Evolutionary conservation across 2,888 invertebrate species (phyloP), one percentile per base, ranked within the genome.

Genomic region (Euplexia lucipara): DNA sequence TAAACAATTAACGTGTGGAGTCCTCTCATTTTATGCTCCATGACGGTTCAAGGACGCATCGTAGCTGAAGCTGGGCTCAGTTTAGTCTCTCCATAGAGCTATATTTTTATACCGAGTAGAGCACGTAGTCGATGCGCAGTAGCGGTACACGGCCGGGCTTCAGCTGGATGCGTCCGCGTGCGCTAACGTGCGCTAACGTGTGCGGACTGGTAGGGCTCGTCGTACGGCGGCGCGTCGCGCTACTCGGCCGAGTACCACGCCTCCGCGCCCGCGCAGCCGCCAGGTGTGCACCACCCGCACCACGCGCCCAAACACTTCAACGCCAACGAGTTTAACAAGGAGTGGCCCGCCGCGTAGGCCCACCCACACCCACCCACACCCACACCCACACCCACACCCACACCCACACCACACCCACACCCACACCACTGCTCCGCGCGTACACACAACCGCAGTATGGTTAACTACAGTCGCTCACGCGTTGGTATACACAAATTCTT

Each of bases 231-330:
- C 88, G 94, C 90, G 81, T 90, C 94, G 86, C 93, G 95, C n/a
- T 92, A 92, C 86, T 89, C 89, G 83, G 93, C 88, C 85, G 93
- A 94, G 88, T 95, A 94, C 93, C 93, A 92, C 91, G 91, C 85
- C 82, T 78, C 91, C 84, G 90, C 92, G 86, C 86, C 89, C 80
- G 89, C 91, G 81, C 93, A 90, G 90, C 94, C 91, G 82, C 93
- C 94, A 95, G 94, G 94, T 95, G 94, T 92, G 92, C 95, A 94
- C 88, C 93, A 91, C 76, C 94, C 95, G 93, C 95, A 95, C 84
- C 95, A 95, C 94, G 95, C 95, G 90, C 95, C 94, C 91, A 95
- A 95, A 94, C 95, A 95, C 93, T 95, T 95, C 95, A 88, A 80
- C 88, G 87, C 91, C 89, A 92, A 90, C 91, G 95, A 95, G 90